Evolutionary conservation across 2,888 invertebrate genomes (phyloP), one percentile per base, ranked within the genome.

Genomic region (Vesta saturnalis): DNA sequence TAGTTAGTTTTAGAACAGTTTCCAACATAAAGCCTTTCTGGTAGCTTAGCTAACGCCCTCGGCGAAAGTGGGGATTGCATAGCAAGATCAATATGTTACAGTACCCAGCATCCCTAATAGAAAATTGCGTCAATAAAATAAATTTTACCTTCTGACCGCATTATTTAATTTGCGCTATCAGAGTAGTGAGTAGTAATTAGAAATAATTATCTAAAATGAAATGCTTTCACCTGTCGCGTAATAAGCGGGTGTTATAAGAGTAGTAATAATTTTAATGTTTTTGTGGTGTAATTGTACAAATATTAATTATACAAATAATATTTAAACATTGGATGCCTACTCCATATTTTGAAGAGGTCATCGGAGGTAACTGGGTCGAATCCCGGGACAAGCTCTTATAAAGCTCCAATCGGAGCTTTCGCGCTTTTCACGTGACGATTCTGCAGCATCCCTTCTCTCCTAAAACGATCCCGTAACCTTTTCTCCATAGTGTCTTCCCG

Each of bases 291-390:
- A 52, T 52, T 52, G 19, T 19, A 19, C n/a, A 52, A 52, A 52
- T 18, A 19, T 52, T 19, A 52, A 52, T 52, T 19, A 52, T n/a
- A 18, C 18, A 52, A 54, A 65, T 46, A 55, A 60, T 60, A 54
- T 46, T 60, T 66, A 65, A 70, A 70, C 70, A 67, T 58, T 71
- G 60, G 60, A 63, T n/a, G n/a, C 39, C 39, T 39, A 39, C 39
- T 39, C 63, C 67, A 70, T 64, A 22, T 70, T 64, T 65, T 76
- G 82, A 80, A 77, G 83, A 83, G 83, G 83, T 83, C 83, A 82
- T 74, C 71, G 66, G 80, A 80, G 83, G 83, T 84, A 80, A 84
- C 81, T 84, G 80, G 84, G 84, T 84, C 84, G 83, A 80, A 80
- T 83, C 82, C 84, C 83, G 82, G 84, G 83, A 76, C 67, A 76